Percentiles rank a stretch among this genome's conserved stretches.
phyloP scores from a whole-genome alignment of 2,888 invertebrate genomes.

The Brenthis hecate region DNA sequence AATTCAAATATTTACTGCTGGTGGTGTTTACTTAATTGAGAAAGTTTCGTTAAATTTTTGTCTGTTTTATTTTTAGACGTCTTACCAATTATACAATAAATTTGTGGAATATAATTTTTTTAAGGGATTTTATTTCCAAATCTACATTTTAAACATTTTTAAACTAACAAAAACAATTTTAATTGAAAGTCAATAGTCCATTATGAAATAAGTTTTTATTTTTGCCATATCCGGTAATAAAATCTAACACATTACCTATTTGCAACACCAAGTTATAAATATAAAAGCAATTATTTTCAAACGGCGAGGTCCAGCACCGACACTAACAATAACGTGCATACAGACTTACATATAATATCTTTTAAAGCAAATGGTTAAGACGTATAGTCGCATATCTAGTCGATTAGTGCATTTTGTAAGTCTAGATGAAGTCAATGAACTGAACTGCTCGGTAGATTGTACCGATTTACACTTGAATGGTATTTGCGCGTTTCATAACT shows the following conservation, averaged over 20 bases:
- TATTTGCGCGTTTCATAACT: conserved; percentile 22
- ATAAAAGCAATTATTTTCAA: conserved; percentile 4
- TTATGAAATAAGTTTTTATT: too few relatives aligned
- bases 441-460: conserved; percentile 8
- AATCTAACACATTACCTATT: not conserved
- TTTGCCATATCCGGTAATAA: not conserved
- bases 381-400: conserved; percentile 24
- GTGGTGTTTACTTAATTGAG: too few relatives aligned
- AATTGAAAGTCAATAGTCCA: too few relatives aligned
- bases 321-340: not conserved
- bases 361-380: conserved; percentile 24
- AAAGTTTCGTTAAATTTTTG: too few relatives aligned
- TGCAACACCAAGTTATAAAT: conserved; percentile 2
- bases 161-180: too few relatives aligned
- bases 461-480: not conserved
- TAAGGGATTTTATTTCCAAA: too few relatives aligned
- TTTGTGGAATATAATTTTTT: too few relatives aligned
- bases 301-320: not conserved
- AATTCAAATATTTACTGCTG: too few relatives aligned
- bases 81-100: too few relatives aligned
- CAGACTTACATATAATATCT: not conserved
- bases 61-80: too few relatives aligned
- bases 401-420: conserved; percentile 36
- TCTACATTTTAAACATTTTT: too few relatives aligned
- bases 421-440: conserved; percentile 40